Conservation (phyloP, 2,113 vertebrate species). For the Myrmecobius fasciatus region DNA sequence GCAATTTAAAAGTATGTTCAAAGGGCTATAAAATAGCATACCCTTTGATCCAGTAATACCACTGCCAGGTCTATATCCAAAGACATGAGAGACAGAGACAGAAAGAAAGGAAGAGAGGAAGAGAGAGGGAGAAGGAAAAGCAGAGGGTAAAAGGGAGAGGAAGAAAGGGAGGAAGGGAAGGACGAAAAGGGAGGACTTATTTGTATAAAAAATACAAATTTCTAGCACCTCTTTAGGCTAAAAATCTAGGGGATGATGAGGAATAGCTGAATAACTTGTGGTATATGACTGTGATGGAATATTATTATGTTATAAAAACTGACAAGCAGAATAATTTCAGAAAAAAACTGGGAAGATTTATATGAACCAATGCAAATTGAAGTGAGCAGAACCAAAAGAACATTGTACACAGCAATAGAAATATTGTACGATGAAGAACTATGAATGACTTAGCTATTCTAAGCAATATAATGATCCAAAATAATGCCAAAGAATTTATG, state of each 20-base stretch:
- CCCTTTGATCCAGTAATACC: no score
- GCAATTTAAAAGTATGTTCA: no score
- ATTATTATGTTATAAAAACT: not conserved
- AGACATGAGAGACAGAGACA: no score
- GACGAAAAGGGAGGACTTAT: no score
- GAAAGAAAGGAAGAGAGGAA: no score
- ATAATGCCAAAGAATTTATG: not conserved
- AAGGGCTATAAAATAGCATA: no score
- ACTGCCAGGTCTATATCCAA: no score
- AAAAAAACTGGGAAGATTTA: not conserved
- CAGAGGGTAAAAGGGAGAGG: no score
- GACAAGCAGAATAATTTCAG: not conserved
- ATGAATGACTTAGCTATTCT: not conserved
- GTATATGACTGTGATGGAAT: not conserved
- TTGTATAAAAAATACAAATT: no score
- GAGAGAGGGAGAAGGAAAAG: no score
- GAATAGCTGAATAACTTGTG: not conserved
- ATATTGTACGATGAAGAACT: not conserved
- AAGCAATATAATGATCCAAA: not conserved
- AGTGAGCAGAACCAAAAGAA: not conserved
- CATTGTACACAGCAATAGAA: not conserved
- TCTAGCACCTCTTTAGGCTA: no score
- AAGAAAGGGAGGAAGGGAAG: no score
- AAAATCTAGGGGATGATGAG: not conserved
- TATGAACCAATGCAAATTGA: not conserved